phyloP scores from a whole-genome alignment of 2,797 vertebrate species.

The Lutjanus argentimaculatus region DNA sequence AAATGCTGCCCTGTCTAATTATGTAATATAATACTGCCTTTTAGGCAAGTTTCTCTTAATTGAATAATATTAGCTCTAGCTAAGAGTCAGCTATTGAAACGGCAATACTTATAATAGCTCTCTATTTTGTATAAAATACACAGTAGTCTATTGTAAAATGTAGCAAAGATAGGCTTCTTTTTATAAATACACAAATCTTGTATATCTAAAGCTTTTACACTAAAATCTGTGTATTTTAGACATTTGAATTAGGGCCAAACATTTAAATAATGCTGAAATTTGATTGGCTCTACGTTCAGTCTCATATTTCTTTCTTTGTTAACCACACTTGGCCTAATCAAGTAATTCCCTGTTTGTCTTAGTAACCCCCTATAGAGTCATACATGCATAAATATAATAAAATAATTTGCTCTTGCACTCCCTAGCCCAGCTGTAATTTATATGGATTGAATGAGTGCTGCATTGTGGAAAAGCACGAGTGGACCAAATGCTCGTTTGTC shows the following conservation, averaged over 20 bases:
- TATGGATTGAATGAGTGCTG: slow-evolving; percentile 90
- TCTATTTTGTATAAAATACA: slow-evolving; percentile 43
- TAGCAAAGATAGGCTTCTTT: slow-evolving; percentile 2
- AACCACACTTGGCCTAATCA: slow-evolving; percentile 83
- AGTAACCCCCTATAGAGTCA: slow-evolving; percentile 87
- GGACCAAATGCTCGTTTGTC: slow-evolving; percentile 91
- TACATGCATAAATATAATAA: slow-evolving; percentile 90
- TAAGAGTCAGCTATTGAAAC: slow-evolving; percentile 84
- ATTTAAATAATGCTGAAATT: slow-evolving; percentile 74
- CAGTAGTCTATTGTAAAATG: slow-evolving; percentile 12
- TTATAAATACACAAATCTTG: slow-evolving; percentile 17
- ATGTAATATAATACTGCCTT: slow-evolving; percentile 99
- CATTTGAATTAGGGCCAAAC: slow-evolving; percentile 70
- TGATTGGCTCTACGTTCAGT: slow-evolving; percentile 69
- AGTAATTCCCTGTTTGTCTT: slow-evolving; percentile 85
- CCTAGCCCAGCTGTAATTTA: slow-evolving; percentile 87
- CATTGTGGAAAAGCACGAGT: slow-evolving; percentile 90
- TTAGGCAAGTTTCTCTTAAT: slow-evolving; percentile 96
- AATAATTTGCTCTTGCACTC: slow-evolving; percentile 90
- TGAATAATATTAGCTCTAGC: slow-evolving; percentile 94
- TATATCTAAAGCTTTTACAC: slow-evolving; percentile 55
- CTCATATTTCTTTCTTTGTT: slow-evolving; percentile 84
- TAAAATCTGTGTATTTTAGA: slow-evolving; percentile 59
- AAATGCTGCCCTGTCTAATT: slow-evolving; percentile 96
- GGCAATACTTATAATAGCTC: slow-evolving; percentile 58